Percentiles rank a stretch among this genome's conserved stretches.
phyloP scores from a whole-genome alignment of 2,888 invertebrate genomes.

The Eupithecia insigniata region DNA sequence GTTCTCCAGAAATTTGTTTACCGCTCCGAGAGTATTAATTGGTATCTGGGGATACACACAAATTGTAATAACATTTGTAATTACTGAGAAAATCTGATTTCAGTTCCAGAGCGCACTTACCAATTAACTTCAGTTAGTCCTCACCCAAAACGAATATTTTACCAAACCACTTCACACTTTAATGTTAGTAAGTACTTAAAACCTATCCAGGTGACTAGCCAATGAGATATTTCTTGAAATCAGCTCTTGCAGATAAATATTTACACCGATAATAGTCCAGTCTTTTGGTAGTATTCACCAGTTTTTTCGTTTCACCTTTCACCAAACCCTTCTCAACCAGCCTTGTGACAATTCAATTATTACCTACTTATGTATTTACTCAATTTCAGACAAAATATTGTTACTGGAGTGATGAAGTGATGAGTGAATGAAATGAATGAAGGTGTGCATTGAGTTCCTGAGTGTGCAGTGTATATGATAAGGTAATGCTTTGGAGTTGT shows the following conservation, averaged over 20 bases:
- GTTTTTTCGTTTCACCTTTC: conserved; percentile 11
- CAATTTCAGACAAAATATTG: neutral
- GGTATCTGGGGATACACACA: conserved; percentile 82
- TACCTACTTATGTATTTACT: conserved; percentile 10
- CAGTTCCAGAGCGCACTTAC: neutral
- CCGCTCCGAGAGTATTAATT: conserved; percentile 86
- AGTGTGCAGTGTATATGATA: neutral
- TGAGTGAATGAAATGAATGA: neutral
- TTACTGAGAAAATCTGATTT: neutral
- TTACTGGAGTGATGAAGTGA: neutral
- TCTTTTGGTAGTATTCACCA: too few relatives aligned
- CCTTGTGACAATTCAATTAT: conserved; percentile 14
- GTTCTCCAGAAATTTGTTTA: conserved; percentile 86
- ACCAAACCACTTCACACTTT: neutral
- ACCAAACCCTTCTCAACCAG: conserved; percentile 21
- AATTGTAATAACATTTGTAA: neutral
- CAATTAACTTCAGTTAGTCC: neutral
- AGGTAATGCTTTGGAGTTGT: neutral
- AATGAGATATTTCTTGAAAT: neutral
- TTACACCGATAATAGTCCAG: neutral
- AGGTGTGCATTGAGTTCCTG: neutral
- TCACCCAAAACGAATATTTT: neutral
- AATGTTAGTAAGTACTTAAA: conserved; percentile 2
- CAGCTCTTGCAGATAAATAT: neutral
- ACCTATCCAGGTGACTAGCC: neutral